These are phyloP conservation scores for Hyppa rectilinea DNA, from an alignment of 2,888 invertebrate species.

Conservation along the genomic window DNA sequence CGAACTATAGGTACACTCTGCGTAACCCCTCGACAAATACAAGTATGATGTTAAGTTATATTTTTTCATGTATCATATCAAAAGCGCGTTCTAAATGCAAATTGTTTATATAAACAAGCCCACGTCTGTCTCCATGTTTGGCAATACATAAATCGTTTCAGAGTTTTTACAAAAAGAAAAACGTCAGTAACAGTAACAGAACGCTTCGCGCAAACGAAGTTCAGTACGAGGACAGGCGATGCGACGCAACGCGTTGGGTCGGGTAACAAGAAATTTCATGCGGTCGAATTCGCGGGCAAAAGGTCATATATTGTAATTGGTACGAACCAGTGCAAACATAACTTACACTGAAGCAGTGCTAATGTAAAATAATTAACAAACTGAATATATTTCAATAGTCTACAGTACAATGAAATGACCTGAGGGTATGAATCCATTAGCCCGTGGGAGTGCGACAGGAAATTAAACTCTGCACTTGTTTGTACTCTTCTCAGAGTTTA, in stretches of 20 bases:
- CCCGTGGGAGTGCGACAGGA: slow-evolving; percentile 42
- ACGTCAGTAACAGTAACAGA: too few relatives aligned
- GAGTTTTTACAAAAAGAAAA: too few relatives aligned
- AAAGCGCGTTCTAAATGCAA: too few relatives aligned
- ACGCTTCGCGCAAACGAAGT: too few relatives aligned
- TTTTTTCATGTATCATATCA: too few relatives aligned
- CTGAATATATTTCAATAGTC: slow-evolving; percentile 32
- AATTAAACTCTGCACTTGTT: slow-evolving; percentile 49
- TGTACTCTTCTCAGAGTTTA: slow-evolving; percentile 32
- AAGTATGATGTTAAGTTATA: too few relatives aligned
- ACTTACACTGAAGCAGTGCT: slow-evolving; percentile 6
- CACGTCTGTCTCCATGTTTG: too few relatives aligned
- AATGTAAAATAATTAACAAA: slow-evolving; percentile 31
- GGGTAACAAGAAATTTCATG: background rate
- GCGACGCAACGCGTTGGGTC: background rate
- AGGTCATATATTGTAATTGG: background rate
- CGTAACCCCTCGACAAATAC: too few relatives aligned
- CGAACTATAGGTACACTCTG: too few relatives aligned
- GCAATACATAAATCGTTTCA: too few relatives aligned
- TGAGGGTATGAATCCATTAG: slow-evolving; percentile 47
- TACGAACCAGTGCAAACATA: background rate
- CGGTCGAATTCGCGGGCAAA: background rate
- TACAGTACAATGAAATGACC: slow-evolving; percentile 25
- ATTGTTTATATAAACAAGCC: too few relatives aligned
- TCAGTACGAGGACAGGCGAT: background rate